These are phyloP conservation scores for Harlomillsia oculata DNA, from an alignment of 1,140 invertebrate genomes.

Conservation along the genomic window DNA sequence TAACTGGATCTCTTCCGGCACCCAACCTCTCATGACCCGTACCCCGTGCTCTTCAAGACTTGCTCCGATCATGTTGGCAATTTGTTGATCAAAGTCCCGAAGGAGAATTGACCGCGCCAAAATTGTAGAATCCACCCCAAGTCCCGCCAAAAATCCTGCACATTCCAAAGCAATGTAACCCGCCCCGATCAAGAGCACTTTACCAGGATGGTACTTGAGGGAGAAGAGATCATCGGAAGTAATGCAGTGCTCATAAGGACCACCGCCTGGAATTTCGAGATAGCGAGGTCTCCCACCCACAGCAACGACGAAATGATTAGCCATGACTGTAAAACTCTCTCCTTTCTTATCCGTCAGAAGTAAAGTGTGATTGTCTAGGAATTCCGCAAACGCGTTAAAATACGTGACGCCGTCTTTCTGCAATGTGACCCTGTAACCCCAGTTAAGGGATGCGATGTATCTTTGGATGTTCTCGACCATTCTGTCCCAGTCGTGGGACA, in stretches of 20 bases:
- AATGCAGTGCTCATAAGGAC: constrained; percentile 50
- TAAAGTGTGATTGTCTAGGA: constrained; percentile 42
- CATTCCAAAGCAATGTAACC: constrained; percentile 62
- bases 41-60: constrained; percentile 79
- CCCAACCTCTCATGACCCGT: constrained; percentile 66
- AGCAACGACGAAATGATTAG: constrained; percentile 53
- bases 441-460: constrained; percentile 54
- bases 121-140: constrained; percentile 60
- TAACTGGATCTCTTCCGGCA: constrained; percentile 68
- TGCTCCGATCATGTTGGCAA: constrained; percentile 70
- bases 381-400: constrained; percentile 52
- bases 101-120: constrained; percentile 88
- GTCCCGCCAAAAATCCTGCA: constrained; percentile 53
- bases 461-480: constrained; percentile 50
- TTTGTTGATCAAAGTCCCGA: constrained; percentile 94
- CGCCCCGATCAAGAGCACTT: constrained; percentile 58
- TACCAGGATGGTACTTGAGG: constrained; percentile 53
- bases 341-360: constrained; percentile 9
- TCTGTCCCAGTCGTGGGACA: constrained; percentile 47
- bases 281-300: constrained; percentile 55
- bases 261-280: constrained; percentile 51
- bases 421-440: constrained; percentile 51
- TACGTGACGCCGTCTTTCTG: constrained; percentile 52
- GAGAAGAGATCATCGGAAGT: constrained; percentile 63
- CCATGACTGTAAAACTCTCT: constrained; percentile 58